phyloP scores from a whole-genome alignment of 1,140 invertebrate genomes.

The Diorhabda carinulata region DNA sequence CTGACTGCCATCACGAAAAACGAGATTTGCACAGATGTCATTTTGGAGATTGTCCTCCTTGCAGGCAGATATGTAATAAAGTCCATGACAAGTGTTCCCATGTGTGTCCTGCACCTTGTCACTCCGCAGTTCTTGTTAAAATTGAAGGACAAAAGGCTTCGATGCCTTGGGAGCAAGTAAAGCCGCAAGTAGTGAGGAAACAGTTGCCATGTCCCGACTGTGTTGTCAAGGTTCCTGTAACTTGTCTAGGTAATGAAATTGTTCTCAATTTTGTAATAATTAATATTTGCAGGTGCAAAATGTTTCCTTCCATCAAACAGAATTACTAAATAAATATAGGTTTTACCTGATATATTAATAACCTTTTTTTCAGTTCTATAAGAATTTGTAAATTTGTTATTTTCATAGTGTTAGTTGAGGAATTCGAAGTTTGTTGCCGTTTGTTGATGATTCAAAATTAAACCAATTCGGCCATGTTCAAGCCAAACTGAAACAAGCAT shows the following conservation, averaged over 20 bases:
- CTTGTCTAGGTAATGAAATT: conserved; percentile 54
- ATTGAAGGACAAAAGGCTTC: conserved; percentile 60
- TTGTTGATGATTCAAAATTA: no score
- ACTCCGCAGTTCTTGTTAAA: conserved; percentile 71
- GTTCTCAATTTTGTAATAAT: no score
- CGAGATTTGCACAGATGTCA: conserved; percentile 78
- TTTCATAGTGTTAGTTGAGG: no score
- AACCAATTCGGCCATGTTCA: no score
- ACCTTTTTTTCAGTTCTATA: no score
- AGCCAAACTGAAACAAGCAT: no score
- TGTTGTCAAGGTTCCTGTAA: conserved; percentile 64
- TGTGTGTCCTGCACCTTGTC: conserved; percentile 71
- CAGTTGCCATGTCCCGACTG: conserved; percentile 68
- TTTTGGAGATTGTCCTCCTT: conserved; percentile 82
- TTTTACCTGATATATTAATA: no score
- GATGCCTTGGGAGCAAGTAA: conserved; percentile 69
- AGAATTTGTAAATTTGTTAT: no score
- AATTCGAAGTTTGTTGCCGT: no score
- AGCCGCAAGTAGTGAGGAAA: conserved; percentile 58
- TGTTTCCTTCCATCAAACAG: no score
- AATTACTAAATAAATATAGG: no score
- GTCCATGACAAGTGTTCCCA: conserved; percentile 66
- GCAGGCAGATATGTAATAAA: conserved; percentile 69
- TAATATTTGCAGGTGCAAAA: no score
- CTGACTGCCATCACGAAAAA: conserved; percentile 74